Evolutionary conservation across 1,140 invertebrate genomes (phyloP).

Genomic region (Euura lappo): DNA sequence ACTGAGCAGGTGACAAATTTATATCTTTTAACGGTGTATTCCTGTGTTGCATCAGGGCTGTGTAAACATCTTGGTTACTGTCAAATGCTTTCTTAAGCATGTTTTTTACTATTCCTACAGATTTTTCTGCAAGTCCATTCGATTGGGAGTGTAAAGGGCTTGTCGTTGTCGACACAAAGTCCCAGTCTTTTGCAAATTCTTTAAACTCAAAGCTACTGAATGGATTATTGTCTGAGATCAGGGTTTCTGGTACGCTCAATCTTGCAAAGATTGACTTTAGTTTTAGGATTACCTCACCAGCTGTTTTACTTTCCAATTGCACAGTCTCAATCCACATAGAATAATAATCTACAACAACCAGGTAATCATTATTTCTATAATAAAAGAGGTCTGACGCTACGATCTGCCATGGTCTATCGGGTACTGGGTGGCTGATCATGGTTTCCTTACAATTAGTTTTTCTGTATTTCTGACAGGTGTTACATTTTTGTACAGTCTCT

Average conservation of each 20-base stretch:
- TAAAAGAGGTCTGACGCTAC: conserved; percentile 27
- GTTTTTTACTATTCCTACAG: not conserved
- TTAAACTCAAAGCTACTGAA: conserved; percentile 21
- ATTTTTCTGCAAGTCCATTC: not conserved
- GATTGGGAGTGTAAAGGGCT: not conserved
- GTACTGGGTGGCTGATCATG: conserved; percentile 25
- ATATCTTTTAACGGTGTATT: not conserved
- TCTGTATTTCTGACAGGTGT: conserved; percentile 17
- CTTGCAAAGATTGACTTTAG: not conserved
- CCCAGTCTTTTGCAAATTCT: too few species aligned
- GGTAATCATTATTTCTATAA: conserved; percentile 26
- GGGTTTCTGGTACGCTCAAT: conserved; percentile 41
- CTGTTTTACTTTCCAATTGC: not conserved
- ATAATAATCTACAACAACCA: conserved; percentile 31
- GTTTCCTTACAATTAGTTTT: conserved; percentile 13
- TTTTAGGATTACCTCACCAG: conserved; percentile 31
- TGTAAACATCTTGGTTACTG: not conserved
- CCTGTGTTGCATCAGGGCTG: not conserved
- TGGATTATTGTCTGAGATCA: conserved; percentile 47
- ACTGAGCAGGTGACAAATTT: not conserved
- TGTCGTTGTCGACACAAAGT: not conserved
- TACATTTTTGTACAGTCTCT: conserved; percentile 30
- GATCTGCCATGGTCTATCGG: conserved; percentile 5
- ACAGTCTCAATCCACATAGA: conserved; percentile 26
- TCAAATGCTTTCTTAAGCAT: not conserved